Evolutionary conservation across 2,888 invertebrate species (phyloP).

Genomic region (Electrophaes corylata): DNA sequence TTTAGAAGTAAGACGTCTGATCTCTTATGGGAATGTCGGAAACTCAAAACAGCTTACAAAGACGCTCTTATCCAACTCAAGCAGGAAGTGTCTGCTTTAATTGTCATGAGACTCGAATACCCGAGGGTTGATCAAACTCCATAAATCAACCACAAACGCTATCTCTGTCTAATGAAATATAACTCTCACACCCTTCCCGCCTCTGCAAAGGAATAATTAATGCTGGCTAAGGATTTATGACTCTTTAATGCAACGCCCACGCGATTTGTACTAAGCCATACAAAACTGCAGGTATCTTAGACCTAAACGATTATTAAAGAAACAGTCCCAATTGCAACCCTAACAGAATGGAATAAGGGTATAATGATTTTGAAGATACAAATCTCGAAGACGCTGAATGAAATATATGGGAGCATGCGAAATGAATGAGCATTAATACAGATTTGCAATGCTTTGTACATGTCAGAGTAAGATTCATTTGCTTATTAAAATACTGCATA

Average conservation of each 20-base stretch:
- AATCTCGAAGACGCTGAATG: constrained; percentile 38
- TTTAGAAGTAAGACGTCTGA: background rate
- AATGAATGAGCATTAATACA: constrained; percentile 61
- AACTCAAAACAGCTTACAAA: constrained; percentile 18
- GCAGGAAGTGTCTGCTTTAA: constrained; percentile 53
- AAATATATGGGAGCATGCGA: constrained; percentile 59
- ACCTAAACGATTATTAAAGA: constrained; percentile 23
- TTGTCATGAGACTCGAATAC: constrained; percentile 47
- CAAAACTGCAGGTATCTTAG: constrained; percentile 50
- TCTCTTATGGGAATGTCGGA: background rate
- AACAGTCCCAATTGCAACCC: constrained; percentile 24
- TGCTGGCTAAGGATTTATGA: constrained; percentile 68
- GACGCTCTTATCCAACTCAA: constrained; percentile 23
- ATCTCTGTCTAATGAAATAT: constrained; percentile 76
- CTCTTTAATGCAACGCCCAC: constrained; percentile 77
- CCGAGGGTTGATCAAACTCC: constrained; percentile 53
- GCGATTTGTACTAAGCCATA: constrained; percentile 54
- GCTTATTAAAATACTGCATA: constrained; percentile 34
- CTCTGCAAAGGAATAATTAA: constrained; percentile 68
- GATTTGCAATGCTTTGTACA: constrained; percentile 52
- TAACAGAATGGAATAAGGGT: constrained; percentile 37
- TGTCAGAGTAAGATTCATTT: constrained; percentile 43
- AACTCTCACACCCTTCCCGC: constrained; percentile 52
- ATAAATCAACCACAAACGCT: constrained; percentile 69
- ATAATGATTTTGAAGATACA: constrained; percentile 12